Conservation (phyloP, 2,113 vertebrate species). For the Mus pahari region DNA sequence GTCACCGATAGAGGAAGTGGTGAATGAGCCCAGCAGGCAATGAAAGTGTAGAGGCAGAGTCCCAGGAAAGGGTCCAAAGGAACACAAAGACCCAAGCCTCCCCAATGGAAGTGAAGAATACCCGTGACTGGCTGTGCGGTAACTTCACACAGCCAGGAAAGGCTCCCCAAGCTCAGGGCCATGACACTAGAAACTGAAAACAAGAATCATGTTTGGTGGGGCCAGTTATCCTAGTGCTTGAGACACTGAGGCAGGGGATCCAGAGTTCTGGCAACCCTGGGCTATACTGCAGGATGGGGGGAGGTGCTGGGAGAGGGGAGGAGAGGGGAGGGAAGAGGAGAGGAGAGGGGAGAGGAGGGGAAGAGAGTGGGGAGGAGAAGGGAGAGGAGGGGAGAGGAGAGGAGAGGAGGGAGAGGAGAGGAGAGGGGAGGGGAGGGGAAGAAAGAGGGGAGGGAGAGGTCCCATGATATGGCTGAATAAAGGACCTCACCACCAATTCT, state of each 20-base stretch:
- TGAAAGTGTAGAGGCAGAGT: background rate
- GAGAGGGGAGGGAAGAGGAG: background rate
- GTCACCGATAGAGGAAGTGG: background rate
- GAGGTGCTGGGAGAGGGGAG: too few species aligned
- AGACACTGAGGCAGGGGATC: background rate
- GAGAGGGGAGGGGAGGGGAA: accelerated
- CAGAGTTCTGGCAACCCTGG: background rate
- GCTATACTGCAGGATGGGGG: background rate
- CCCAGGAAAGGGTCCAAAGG: background rate
- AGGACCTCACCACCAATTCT: background rate
- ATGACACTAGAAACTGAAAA: background rate
- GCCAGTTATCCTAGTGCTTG: background rate
- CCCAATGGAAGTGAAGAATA: too few species aligned
- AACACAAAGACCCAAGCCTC: background rate
- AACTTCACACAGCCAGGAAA: background rate
- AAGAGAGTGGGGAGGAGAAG: accelerated
- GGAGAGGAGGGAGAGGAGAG: too few species aligned
- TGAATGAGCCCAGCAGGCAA: background rate
- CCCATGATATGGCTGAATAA: background rate
- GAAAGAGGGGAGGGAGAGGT: too few species aligned
- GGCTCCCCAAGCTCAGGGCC: background rate
- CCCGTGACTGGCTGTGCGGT: background rate
- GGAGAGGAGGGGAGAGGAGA: accelerated
- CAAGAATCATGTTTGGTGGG: background rate
- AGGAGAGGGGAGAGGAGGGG: background rate